Conservation (phyloP, 2,797 vertebrate genomes). For the Tiaroga cobitis region DNA sequence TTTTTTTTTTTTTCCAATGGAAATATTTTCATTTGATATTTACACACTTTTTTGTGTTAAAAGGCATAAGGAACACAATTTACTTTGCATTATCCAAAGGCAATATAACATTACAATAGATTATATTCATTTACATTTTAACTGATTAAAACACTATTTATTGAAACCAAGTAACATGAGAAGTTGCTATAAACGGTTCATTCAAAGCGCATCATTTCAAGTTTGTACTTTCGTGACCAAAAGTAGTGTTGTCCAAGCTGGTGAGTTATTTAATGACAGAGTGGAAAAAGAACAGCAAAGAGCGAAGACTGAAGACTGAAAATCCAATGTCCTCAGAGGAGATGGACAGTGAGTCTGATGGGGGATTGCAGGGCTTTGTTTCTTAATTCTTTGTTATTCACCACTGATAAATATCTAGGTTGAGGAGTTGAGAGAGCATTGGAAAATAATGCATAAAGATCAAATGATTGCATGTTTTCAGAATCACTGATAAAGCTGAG, state of each 20-base stretch:
- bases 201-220: background rate
- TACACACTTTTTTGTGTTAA: background rate
- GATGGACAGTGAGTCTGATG: slow-evolving; percentile 26
- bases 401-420: slow-evolving; percentile 46
- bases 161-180: background rate
- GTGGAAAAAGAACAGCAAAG: background rate
- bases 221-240: background rate
- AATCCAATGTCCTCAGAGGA: slow-evolving; percentile 49
- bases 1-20: background rate
- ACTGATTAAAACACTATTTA: background rate
- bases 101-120: background rate
- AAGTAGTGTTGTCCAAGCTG: background rate
- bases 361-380: slow-evolving; percentile 48
- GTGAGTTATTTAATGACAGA: background rate
- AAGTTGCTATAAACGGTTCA: background rate
- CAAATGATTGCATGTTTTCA: slow-evolving; percentile 20
- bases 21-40: background rate
- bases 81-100: background rate
- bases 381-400: slow-evolving; percentile 53
- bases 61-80: background rate
- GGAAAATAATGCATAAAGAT: slow-evolving; percentile 51
- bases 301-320: background rate
- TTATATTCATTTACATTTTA: background rate
- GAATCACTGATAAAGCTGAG: slow-evolving; percentile 15
- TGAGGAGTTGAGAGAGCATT: slow-evolving; percentile 53